These are phyloP conservation scores for Aspidapion aeneum DNA, from an alignment of 2,888 invertebrate species.

Conservation along the genomic window DNA sequence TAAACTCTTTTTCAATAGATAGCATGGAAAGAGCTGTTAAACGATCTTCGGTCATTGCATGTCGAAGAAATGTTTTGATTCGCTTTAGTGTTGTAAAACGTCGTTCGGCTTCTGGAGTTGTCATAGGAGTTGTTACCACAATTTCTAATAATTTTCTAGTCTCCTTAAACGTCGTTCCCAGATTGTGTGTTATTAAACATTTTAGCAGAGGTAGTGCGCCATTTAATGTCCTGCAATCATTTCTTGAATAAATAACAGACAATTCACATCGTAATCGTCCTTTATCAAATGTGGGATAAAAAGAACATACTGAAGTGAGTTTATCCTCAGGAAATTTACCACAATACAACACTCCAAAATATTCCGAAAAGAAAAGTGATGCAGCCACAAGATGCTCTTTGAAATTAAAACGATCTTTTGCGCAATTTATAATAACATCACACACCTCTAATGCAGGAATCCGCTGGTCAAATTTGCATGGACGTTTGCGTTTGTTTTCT, in stretches of 20 bases:
- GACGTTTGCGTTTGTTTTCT: conserved; percentile 6
- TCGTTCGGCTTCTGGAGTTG: conserved; percentile 28
- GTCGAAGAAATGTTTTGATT: neutral
- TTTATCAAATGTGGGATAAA: too few species aligned
- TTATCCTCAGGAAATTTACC: conserved; percentile 24
- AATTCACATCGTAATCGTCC: conserved; percentile 31
- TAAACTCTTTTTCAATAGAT: too few species aligned
- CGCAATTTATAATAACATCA: too few species aligned
- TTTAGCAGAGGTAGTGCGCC: conserved; percentile 27
- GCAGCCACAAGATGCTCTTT: conserved; percentile 31
- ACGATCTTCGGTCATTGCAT: neutral
- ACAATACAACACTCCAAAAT: conserved; percentile 24
- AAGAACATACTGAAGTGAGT: conserved; percentile 10
- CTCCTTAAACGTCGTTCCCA: conserved; percentile 29
- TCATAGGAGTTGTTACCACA: conserved; percentile 34
- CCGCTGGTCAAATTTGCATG: conserved; percentile 10
- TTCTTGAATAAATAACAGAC: conserved; percentile 28
- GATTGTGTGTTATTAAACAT: conserved; percentile 20
- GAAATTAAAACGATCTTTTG: conserved; percentile 31
- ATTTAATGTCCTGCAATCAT: conserved; percentile 27
- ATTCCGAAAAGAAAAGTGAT: conserved; percentile 27
- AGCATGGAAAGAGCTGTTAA: too few species aligned
- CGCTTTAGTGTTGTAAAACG: neutral
- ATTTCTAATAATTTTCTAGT: conserved; percentile 31
- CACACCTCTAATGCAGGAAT: conserved; percentile 20